These are phyloP conservation scores for Caenorhabditis briggsae DNA, from an alignment of 1,140 invertebrate species.

Conservation along the genomic window DNA sequence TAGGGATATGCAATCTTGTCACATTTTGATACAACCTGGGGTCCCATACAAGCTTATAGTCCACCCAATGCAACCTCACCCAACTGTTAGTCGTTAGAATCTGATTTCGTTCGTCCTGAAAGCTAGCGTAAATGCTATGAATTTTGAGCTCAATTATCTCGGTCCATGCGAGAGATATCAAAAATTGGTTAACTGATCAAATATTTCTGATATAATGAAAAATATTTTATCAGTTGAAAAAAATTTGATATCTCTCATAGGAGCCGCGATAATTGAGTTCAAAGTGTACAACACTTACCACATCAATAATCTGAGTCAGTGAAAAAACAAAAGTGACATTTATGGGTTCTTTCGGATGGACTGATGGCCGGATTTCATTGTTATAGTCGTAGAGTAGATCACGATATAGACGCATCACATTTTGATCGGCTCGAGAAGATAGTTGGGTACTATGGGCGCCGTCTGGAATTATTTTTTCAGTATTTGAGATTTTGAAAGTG, in stretches of 20 bases:
- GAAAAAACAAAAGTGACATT: conserved; percentile 74
- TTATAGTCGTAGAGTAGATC: conserved; percentile 49
- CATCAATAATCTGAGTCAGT: conserved; percentile 78
- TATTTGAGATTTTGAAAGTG: too few species aligned
- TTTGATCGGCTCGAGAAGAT: neutral
- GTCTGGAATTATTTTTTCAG: conserved; percentile 1
- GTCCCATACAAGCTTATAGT: conserved; percentile 92
- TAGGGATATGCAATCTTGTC: conserved; percentile 90
- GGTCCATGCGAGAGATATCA: too few species aligned
- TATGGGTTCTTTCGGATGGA: conserved; percentile 38
- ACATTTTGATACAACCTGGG: conserved; percentile 92
- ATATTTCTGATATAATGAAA: too few species aligned
- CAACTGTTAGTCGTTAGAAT: conserved; percentile 91
- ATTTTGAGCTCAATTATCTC: too few species aligned
- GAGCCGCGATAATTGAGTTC: too few species aligned
- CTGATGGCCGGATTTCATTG: conserved; percentile 36
- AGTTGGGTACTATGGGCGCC: conserved; percentile 13
- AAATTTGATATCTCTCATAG: too few species aligned
- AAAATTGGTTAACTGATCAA: too few species aligned
- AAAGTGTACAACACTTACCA: too few species aligned
- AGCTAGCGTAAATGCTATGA: too few species aligned
- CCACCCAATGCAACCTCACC: conserved; percentile 86
- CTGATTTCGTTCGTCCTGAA: conserved; percentile 78
- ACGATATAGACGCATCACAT: conserved; percentile 38
- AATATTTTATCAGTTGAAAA: too few species aligned